phyloP scores from a whole-genome alignment of 2,797 vertebrate genomes.

The Aeoliscus strigatus region DNA sequence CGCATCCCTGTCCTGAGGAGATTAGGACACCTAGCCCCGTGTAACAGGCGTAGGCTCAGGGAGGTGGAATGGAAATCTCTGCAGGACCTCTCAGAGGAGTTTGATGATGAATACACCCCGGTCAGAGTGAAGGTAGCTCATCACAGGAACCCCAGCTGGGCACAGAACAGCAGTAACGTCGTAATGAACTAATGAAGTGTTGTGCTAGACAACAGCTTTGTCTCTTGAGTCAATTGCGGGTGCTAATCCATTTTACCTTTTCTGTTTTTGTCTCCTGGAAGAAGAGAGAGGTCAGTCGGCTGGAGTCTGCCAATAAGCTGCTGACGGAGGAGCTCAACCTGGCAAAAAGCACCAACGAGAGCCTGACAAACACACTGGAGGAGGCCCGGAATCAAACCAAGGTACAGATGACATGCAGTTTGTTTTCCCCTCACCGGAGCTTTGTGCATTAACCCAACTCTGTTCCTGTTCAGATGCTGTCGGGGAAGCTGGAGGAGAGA shows the following conservation, averaged over 20 bases:
- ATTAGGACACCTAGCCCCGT: conserved; percentile 12
- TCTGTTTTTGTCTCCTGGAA: conserved; percentile 26
- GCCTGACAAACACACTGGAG: conserved; percentile 63
- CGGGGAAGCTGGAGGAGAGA: conserved; percentile 79
- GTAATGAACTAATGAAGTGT: not conserved
- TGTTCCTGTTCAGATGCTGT: conserved; percentile 73
- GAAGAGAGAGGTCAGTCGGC: conserved; percentile 56
- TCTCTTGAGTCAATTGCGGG: not conserved
- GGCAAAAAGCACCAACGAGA: conserved; percentile 56
- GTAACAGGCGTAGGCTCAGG: conserved; percentile 27
- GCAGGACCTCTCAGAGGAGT: conserved; percentile 71
- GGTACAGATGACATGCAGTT: no score
- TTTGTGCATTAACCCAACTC: not conserved
- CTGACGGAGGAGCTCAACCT: conserved; percentile 68
- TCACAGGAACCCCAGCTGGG: conserved; percentile 6
- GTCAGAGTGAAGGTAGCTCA: conserved; percentile 67
- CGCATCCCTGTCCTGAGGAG: conserved; percentile 68
- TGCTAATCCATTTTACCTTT: conserved; percentile 11
- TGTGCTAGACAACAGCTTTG: conserved; percentile 9
- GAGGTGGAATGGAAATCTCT: conserved; percentile 55
- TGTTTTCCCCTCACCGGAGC: not conserved
- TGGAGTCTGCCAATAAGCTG: conserved; percentile 64
- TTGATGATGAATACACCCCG: conserved; percentile 73
- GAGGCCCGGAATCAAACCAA: conserved; percentile 67
- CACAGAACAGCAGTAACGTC: conserved; percentile 1